Evolutionary conservation across 2,797 vertebrate genomes (phyloP).

Genomic region (Sebastes umbrosus): DNA sequence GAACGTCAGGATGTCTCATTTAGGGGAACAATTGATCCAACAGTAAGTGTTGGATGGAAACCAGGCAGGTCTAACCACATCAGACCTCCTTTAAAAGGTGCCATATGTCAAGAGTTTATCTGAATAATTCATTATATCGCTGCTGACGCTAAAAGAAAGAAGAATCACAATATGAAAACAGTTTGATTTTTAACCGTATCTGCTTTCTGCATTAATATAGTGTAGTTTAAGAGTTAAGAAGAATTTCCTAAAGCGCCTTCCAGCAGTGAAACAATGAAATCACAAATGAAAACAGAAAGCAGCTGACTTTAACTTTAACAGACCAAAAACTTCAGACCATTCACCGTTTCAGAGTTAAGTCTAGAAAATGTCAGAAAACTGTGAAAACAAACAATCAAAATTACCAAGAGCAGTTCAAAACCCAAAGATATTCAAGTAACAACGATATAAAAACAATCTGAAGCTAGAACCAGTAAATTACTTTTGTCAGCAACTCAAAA

Average conservation of each 20-base stretch:
- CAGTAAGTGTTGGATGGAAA: conserved; percentile 48
- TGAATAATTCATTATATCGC: conserved; percentile 5
- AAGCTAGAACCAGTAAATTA: not conserved
- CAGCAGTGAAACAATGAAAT: not conserved
- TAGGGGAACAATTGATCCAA: conserved; percentile 68
- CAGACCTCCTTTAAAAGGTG: conserved; percentile 13
- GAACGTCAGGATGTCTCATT: conserved; percentile 59
- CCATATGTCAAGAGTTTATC: conserved; percentile 1
- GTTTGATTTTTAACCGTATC: not conserved
- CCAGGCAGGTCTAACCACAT: conserved; percentile 43
- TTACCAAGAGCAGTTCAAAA: not conserved
- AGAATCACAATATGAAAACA: not conserved
- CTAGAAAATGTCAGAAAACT: not conserved
- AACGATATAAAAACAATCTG: not conserved
- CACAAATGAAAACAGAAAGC: not conserved
- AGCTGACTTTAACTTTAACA: not conserved
- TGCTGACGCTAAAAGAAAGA: not conserved
- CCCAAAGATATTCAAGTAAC: not conserved
- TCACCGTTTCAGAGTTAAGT: not conserved
- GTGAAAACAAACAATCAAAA: not conserved
- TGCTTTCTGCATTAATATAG: not conserved
- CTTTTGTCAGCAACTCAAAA: no score
- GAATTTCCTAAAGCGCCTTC: not conserved
- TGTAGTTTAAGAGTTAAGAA: not conserved
- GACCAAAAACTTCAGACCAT: not conserved